A percentile compares a stretch with the other conserved stretches of the same genome.
Conservation (phyloP, 2,797 vertebrate species). For the Falco biarmicus region DNA sequence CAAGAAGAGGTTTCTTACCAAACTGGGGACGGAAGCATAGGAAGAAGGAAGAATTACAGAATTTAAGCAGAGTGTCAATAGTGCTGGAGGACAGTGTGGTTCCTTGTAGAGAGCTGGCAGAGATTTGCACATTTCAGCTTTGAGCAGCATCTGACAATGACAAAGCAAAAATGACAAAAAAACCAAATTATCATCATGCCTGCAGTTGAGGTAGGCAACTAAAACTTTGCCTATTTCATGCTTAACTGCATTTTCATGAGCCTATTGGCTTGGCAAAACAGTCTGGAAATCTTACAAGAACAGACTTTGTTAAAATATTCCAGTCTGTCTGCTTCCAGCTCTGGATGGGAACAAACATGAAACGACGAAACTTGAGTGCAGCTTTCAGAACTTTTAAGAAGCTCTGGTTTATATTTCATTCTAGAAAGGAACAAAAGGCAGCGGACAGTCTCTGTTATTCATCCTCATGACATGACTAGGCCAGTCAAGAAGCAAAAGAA, state of each 20-base stretch:
- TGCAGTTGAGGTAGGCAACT: constrained; percentile 40
- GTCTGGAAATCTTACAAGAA: constrained; percentile 57
- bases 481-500: constrained; percentile 26
- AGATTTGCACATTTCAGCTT: constrained; percentile 13
- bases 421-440: constrained; percentile 56
- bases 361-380: constrained; percentile 8
- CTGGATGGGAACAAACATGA: constrained; percentile 45
- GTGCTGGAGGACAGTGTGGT: background rate
- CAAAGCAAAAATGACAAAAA: constrained; percentile 30
- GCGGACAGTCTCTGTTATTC: constrained; percentile 38
- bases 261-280: constrained; percentile 38
- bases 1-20: background rate
- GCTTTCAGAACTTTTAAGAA: constrained; percentile 40
- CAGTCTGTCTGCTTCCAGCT: constrained; percentile 29
- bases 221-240: constrained; percentile 53
- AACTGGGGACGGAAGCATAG: background rate
- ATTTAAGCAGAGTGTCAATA: background rate
- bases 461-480: constrained; percentile 26
- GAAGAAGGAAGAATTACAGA: background rate
- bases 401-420: constrained; percentile 39
- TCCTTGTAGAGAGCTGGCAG: constrained; percentile 15
- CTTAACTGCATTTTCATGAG: constrained; percentile 52
- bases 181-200: background rate
- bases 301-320: constrained; percentile 42
- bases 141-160: constrained; percentile 43